phyloP scores from a whole-genome alignment of 2,888 invertebrate species.

The Diadromus collaris region DNA sequence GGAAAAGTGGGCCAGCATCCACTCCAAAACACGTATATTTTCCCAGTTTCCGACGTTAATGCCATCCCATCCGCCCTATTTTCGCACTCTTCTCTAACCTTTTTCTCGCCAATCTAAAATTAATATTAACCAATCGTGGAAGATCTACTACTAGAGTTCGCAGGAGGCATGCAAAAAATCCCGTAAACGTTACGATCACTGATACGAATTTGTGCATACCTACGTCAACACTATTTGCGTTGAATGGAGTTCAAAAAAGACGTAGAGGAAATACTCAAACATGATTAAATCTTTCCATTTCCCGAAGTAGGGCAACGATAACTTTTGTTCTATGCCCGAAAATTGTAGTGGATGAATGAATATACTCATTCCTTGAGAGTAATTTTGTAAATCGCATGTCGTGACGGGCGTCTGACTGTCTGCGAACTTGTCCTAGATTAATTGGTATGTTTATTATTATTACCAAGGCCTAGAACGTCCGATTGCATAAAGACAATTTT shows the following conservation, averaged over 20 bases:
- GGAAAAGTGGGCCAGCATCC: slow-evolving; percentile 61
- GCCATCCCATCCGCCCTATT: slow-evolving; percentile 48
- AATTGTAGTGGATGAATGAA: background rate
- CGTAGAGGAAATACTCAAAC: background rate
- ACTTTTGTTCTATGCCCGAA: background rate
- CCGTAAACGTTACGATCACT: background rate
- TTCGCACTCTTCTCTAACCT: slow-evolving; percentile 17
- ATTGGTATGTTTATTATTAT: slow-evolving; percentile 46
- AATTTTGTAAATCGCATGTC: slow-evolving; percentile 50
- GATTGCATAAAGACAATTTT: slow-evolving; percentile 17
- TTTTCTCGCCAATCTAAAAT: slow-evolving; percentile 43
- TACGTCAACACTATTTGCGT: background rate
- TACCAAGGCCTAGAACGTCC: slow-evolving; percentile 2
- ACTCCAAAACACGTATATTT: slow-evolving; percentile 60
- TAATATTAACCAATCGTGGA: slow-evolving; percentile 26
- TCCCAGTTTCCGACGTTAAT: slow-evolving; percentile 55
- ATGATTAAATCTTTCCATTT: background rate
- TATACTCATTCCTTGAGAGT: slow-evolving; percentile 29
- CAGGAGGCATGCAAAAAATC: background rate
- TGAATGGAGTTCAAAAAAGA: background rate
- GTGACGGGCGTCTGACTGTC: background rate
- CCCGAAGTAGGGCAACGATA: background rate
- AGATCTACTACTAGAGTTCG: background rate
- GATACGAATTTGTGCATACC: background rate
- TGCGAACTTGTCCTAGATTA: slow-evolving; percentile 40